Evolutionary conservation across 2,797 vertebrate genomes (phyloP), one percentile per base, ranked within the genome.

Genomic region (Anniella stebbinsi): DNA sequence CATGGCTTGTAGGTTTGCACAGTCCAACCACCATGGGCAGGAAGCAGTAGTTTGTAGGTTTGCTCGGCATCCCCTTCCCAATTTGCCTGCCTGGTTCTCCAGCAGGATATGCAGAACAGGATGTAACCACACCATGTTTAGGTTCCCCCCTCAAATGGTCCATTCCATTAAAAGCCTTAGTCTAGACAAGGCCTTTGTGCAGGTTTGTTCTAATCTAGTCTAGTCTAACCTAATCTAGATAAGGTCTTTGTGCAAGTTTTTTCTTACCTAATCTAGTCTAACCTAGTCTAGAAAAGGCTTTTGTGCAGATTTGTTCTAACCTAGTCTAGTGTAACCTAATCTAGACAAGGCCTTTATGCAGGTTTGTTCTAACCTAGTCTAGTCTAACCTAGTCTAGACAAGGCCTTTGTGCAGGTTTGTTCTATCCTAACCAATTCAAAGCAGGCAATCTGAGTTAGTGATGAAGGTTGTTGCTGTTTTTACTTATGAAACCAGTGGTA

Each of bases 401-500:
- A 72, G 67, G 28, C 28, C n/a, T 41, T 33, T 72, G 12, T 48
- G 23, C 21, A 51, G 33, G 3, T 78, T 38, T 78, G 41, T n/a
- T 48, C 36, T 73, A 73, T 45, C 5, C 17, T 77, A 63, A 76
- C 63, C 45, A 48, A 17, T 85, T 87, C 30, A 69, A 87, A 73
- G 28, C 84, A 17, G 67, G 78, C 89, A 51, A 57, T 51, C 1
- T 80, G 66, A 75, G 88, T 90, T 84, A 4, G 41, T 84, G 81
- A 70, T 91, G 63, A 87, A 75, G 2, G 0, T 0, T 60, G 45
- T 87, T 54, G 60, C 25, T 86, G 51, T 91, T 91, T 12, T 88
- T 85, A 84, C 45, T 54, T 60, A 76, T 85, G 48, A 87, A 94
- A 76, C 91, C 87, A 89, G 91, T 89, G 88, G 89, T 87, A 73